Percentiles rank a stretch among this genome's conserved stretches.
These are phyloP conservation scores for Indicator maculatus DNA, from an alignment of 2,113 vertebrate genomes.

Conservation along the genomic window DNA sequence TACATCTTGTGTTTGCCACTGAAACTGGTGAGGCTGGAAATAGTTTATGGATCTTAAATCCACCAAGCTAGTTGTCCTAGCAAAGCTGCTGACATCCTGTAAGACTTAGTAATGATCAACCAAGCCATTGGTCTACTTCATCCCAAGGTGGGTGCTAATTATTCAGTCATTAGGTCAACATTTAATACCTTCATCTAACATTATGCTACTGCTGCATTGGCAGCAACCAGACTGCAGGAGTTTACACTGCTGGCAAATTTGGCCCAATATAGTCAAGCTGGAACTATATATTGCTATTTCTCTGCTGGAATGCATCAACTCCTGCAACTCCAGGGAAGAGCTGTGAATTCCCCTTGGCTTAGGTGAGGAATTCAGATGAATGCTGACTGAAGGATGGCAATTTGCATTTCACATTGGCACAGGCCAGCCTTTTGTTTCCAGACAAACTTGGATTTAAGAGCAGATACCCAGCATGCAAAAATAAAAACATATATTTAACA, in stretches of 20 bases:
- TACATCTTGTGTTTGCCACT: background rate
- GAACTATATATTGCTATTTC: background rate
- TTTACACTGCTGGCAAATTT: background rate
- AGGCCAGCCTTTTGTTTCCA: conserved; percentile 11
- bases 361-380: background rate
- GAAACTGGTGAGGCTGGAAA: background rate
- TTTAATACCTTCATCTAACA: background rate
- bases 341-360: background rate
- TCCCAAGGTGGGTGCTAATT: background rate
- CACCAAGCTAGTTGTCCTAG: background rate
- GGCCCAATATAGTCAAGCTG: background rate
- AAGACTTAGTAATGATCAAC: background rate
- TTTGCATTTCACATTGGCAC: background rate
- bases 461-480: background rate
- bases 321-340: background rate
- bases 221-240: background rate
- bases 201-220: background rate
- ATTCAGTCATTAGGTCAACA: background rate
- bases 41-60: background rate
- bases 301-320: background rate
- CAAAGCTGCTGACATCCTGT: background rate
- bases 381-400: background rate
- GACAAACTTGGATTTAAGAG: background rate
- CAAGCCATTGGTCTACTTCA: background rate
- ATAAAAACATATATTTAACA: background rate